These are phyloP conservation scores for Stigmatopora argus DNA, from an alignment of 2,113 vertebrate genomes.

Conservation along the genomic window DNA sequence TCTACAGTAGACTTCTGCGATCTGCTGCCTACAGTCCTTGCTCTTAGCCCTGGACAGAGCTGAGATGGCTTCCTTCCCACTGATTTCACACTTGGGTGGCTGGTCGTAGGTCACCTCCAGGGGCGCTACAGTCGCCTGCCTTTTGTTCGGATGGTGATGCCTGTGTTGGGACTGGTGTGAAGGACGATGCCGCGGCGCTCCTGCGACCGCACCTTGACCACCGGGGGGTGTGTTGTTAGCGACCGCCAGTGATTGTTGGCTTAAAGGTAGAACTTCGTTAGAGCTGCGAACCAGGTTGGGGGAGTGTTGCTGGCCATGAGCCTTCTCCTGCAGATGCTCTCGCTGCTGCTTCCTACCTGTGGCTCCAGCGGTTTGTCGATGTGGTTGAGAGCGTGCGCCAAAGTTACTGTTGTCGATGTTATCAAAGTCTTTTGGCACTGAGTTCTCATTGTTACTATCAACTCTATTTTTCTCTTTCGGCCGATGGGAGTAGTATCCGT, in stretches of 20 bases:
- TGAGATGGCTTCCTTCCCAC: constrained; percentile 91
- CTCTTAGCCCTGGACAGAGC: constrained; percentile 87
- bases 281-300: constrained; percentile 69
- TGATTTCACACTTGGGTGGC: constrained; percentile 85
- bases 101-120: constrained; percentile 78
- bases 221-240: constrained; percentile 47
- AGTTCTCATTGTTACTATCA: constrained; percentile 99
- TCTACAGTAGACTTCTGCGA: constrained; percentile 85
- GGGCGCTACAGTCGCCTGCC: constrained; percentile 44
- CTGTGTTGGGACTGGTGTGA: constrained; percentile 50
- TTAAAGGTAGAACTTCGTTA: constrained; percentile 72
- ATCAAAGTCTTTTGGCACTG: constrained; percentile 97
- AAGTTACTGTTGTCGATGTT: constrained; percentile 98
- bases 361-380: constrained; percentile 72
- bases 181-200: constrained; percentile 43
- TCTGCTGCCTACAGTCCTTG: constrained; percentile 86
- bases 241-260: constrained; percentile 33
- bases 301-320: constrained; percentile 69
- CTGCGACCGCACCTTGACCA: constrained; percentile 12
- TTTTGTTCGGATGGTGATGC: constrained; percentile 52
- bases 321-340: constrained; percentile 75
- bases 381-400: constrained; percentile 82
- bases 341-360: constrained; percentile 73
- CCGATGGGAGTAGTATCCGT: constrained; percentile 89
- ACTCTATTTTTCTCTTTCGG: constrained; percentile 88